Conservation (phyloP, 2,113 vertebrate genomes). For the Propithecus coquereli region DNA sequence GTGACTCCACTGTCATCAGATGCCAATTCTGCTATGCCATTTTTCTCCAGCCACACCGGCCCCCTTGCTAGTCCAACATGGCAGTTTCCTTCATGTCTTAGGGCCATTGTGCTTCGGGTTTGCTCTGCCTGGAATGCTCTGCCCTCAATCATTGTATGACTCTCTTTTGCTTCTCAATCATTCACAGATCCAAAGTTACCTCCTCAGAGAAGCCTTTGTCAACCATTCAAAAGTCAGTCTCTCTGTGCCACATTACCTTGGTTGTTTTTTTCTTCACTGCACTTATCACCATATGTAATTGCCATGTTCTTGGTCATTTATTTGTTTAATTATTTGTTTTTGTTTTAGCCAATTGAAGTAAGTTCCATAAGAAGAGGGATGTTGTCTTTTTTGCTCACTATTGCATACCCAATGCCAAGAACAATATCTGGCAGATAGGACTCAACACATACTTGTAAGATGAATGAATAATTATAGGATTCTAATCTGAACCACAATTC, state of each 20-base stretch:
- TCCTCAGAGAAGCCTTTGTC: not conserved
- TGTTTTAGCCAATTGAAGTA: not conserved
- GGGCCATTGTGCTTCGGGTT: not conserved
- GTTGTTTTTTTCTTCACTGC: not conserved
- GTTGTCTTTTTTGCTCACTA: not conserved
- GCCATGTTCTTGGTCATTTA: not conserved
- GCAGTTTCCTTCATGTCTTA: not conserved
- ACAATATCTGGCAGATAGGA: not conserved
- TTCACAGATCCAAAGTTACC: not conserved
- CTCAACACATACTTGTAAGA: constrained; percentile 11
- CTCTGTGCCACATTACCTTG: not conserved
- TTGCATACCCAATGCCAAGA: not conserved
- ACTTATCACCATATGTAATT: not conserved
- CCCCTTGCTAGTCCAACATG: not conserved
- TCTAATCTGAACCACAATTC: constrained; percentile 56
- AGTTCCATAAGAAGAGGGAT: not conserved
- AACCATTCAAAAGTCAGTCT: not conserved
- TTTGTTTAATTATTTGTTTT: not conserved
- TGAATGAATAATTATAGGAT: constrained; percentile 45
- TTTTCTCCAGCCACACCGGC: not conserved
- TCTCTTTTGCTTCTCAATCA: not conserved
- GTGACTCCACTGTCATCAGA: not conserved
- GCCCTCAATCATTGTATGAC: not conserved
- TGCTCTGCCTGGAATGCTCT: not conserved
- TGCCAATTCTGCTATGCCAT: not conserved